Conservation (phyloP, 2,797 vertebrate genomes). For the Peromyscus melanophrys region DNA sequence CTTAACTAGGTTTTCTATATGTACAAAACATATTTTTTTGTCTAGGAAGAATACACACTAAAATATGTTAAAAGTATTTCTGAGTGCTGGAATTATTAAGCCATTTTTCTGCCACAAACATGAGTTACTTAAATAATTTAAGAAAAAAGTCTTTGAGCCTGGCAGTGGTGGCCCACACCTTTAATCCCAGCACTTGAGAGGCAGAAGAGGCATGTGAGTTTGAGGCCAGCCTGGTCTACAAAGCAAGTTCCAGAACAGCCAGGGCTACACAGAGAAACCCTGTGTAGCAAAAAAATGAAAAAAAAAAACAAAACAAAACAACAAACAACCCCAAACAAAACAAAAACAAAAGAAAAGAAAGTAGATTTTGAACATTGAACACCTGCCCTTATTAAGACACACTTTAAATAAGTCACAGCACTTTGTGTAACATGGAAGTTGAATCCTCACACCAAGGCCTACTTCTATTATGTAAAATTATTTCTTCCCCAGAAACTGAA, state of each 20-base stretch:
- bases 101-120: background rate
- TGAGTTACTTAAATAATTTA: slow-evolving; percentile 8
- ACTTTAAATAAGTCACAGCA: slow-evolving; percentile 27
- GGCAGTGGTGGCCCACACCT: background rate
- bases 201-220: background rate
- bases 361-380: background rate
- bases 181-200: background rate
- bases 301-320: background rate
- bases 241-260: background rate
- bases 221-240: background rate
- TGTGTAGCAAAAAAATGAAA: background rate
- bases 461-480: slow-evolving; percentile 33
- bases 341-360: background rate
- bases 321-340: too few species aligned
- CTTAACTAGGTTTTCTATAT: background rate
- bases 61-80: slow-evolving; percentile 18
- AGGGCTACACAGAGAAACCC: background rate
- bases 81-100: slow-evolving; percentile 16
- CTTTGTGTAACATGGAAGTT: background rate
- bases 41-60: background rate
- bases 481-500: slow-evolving; percentile 62
- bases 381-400: background rate
- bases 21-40: background rate
- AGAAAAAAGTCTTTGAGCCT: background rate
- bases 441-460: background rate